Base-by-base conservation (phyloP, 1,140 invertebrate genomes). In the Euwallacea fornicatus region DNA sequence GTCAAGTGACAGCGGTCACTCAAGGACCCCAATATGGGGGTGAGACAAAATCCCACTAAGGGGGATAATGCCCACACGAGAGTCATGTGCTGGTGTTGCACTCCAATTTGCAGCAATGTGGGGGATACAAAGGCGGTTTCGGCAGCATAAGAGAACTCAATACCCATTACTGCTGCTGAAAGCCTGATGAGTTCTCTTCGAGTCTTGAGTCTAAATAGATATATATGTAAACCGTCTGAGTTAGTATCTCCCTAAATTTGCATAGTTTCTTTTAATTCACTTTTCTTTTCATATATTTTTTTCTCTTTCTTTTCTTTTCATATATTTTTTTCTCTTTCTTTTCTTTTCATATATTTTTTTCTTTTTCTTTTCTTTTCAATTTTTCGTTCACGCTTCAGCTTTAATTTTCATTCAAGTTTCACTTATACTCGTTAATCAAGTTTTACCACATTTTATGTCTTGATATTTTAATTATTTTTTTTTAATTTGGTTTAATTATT, bases 41-140 rank as follows among this genome's bases (percentile, higher is more conserved):
- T 97, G 15, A 97, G 85, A 81, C 98, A 96, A 81, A 98, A 96
- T 47, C 96, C 97, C 54, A 97, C 88, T 9, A 96, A 82, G 0
- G 94, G 94, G 69, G 93, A 97, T 6, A 98, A 80, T 9, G 95
- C 96, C 96, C 96, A 98, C 13, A 97, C 93, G 43, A 98, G 83
- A 0, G 95, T 97, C 94, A 98, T 98, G 75, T 93, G 91, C 71
- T 93, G 85, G 84, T 95, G 89, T 66, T 92, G 90, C 0, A 98
- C 91, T 9, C 96, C 96, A 66, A 98, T 94, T 83, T 96, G 94
- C 0, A 98, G 86, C 8, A 98, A 82, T 0, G 95, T 97, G 0
- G 97, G 96, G 1, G 94, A 98, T 0, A 98, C 96, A 83, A 98
- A 98, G 0, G 96, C 96, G 0, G 97, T 97, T 84, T 98, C 96